Conservation (phyloP, 2,113 vertebrate species). For the Irena cyanogastra region DNA sequence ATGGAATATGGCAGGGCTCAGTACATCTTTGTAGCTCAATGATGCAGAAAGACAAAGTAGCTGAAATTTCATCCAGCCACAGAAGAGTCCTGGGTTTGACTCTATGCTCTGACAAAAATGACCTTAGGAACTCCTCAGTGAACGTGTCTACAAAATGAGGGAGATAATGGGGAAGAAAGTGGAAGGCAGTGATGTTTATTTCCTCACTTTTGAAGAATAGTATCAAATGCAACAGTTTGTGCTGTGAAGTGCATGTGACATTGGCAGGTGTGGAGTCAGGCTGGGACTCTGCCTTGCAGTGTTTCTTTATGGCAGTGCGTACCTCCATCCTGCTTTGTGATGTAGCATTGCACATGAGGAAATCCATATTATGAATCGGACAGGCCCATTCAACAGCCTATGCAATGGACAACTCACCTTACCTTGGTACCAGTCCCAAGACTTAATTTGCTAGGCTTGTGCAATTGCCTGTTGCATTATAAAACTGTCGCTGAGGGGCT, state of each 20-base stretch:
- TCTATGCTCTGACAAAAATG: neutral
- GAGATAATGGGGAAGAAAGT: neutral
- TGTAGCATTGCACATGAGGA: neutral
- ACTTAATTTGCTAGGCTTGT: neutral
- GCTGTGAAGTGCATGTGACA: neutral
- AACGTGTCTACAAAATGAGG: neutral
- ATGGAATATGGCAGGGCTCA: neutral
- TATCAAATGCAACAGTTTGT: neutral
- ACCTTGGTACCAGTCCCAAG: neutral
- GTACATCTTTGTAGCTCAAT: neutral
- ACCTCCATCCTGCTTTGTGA: neutral
- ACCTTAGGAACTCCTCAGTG: neutral
- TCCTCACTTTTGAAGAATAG: neutral
- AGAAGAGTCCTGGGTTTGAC: neutral
- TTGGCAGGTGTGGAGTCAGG: neutral
- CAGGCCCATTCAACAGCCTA: neutral
- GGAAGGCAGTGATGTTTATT: neutral
- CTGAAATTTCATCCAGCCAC: neutral
- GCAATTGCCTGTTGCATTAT: neutral
- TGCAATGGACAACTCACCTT: neutral
- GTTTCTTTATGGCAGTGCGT: rapidly evolving
- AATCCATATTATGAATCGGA: rapidly evolving
- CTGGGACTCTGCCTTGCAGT: neutral
- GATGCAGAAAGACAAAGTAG: neutral
- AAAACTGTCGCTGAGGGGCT: neutral